Conservation (phyloP, 2,888 invertebrate species). For the Idaea dimidiata region DNA sequence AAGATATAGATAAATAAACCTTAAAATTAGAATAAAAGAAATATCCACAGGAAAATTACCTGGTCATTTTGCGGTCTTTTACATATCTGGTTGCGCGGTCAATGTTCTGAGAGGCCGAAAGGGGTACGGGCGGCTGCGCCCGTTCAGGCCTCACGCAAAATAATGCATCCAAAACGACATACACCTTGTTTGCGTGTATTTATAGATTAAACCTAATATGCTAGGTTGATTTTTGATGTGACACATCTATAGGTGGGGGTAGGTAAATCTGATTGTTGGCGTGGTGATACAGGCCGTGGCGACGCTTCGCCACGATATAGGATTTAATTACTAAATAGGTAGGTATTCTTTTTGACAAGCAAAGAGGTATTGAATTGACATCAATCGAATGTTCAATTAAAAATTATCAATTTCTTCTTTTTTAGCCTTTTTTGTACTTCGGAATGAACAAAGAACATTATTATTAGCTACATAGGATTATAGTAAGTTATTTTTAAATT, state of each 20-base stretch:
- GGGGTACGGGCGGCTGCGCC: slow-evolving; percentile 36
- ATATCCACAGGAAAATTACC: background rate
- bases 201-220: slow-evolving; percentile 11
- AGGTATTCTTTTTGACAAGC: too few relatives aligned
- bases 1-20: slow-evolving; percentile 12
- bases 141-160: slow-evolving; percentile 62
- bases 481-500: slow-evolving; percentile 39
- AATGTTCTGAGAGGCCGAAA: slow-evolving; percentile 52
- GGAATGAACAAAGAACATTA: too few relatives aligned
- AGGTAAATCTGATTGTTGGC: too few relatives aligned
- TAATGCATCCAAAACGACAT: slow-evolving; percentile 51
- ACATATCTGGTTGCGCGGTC: slow-evolving; percentile 51
- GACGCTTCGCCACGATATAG: too few relatives aligned
- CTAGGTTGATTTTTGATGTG: background rate
- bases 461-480: slow-evolving; percentile 2
- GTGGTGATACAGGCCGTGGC: too few relatives aligned
- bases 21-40: slow-evolving; percentile 1
- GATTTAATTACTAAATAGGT: too few relatives aligned
- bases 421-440: background rate
- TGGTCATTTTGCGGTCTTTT: slow-evolving; percentile 35
- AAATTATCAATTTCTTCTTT: background rate
- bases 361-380: too few relatives aligned
- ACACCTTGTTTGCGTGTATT: slow-evolving; percentile 23
- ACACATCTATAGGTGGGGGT: too few relatives aligned
- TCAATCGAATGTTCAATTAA: too few relatives aligned